Evolutionary conservation across 2,113 vertebrate species (phyloP).

Genomic region (Gymnogyps californianus): DNA sequence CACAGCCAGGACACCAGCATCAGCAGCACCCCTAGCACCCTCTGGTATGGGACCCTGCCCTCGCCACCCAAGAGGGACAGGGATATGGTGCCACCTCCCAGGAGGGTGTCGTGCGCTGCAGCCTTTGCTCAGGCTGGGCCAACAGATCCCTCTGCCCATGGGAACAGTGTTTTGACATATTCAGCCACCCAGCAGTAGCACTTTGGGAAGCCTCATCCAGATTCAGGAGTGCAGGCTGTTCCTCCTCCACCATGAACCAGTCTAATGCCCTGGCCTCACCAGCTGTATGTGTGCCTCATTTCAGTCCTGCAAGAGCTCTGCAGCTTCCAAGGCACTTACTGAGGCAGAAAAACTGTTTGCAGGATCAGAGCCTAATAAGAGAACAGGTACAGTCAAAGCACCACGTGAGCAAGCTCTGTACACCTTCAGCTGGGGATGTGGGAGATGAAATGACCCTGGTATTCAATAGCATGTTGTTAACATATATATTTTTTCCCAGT

Average conservation of each 20-base stretch:
- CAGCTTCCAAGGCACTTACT: neutral
- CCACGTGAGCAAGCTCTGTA: neutral
- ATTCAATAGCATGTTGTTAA: neutral
- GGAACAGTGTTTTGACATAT: rapidly evolving
- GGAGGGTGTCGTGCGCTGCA: neutral
- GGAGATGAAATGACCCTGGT: neutral
- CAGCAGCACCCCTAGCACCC: neutral
- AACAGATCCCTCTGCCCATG: neutral
- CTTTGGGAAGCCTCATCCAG: neutral
- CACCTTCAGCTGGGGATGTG: neutral
- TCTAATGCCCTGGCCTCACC: neutral
- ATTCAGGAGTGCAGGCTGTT: neutral
- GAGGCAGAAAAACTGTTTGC: neutral
- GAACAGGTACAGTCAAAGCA: neutral
- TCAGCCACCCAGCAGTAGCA: neutral
- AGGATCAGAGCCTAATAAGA: neutral
- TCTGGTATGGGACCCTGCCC: neutral
- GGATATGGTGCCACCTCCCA: neutral
- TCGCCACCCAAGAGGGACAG: neutral
- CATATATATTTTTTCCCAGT: neutral
- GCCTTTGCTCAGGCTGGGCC: neutral
- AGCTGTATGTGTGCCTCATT: neutral
- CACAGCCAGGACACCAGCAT: neutral
- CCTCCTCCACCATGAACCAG: rapidly evolving
- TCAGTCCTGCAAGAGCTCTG: neutral